A percentile compares a stretch with the other conserved stretches of the same genome.
Conservation (phyloP, 2,888 invertebrate genomes). For the Andrena chrysosceles region DNA sequence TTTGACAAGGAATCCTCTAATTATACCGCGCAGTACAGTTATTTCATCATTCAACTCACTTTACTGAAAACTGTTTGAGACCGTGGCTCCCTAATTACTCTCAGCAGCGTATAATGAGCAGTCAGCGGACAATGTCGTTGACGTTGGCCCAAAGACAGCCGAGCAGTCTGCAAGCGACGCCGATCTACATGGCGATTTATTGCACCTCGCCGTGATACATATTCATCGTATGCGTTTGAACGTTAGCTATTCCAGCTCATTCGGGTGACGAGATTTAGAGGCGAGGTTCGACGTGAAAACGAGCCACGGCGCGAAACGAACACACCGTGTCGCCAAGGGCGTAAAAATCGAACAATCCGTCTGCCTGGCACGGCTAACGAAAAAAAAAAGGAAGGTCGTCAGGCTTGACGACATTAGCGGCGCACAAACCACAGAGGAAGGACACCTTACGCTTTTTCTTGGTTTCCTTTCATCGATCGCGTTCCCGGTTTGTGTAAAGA, state of each 20-base stretch:
- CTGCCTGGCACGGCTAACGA: slow-evolving; percentile 2
- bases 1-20: too few relatives aligned
- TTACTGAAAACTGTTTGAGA: neutral
- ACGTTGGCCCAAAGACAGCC: slow-evolving; percentile 15
- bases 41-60: too few relatives aligned
- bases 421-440: slow-evolving; percentile 21
- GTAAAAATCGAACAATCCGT: slow-evolving; percentile 54
- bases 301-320: slow-evolving; percentile 26
- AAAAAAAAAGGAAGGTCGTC: slow-evolving; percentile 52
- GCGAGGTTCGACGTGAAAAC: slow-evolving; percentile 6
- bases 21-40: too few relatives aligned
- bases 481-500: neutral
- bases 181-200: slow-evolving; percentile 37
- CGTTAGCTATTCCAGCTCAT: slow-evolving; percentile 20
- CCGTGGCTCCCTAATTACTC: slow-evolving; percentile 5
- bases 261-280: neutral
- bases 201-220: slow-evolving; percentile 30
- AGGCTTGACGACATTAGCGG: slow-evolving; percentile 48
- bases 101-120: slow-evolving; percentile 1
- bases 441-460: slow-evolving; percentile 17
- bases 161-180: slow-evolving; percentile 15
- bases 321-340: slow-evolving; percentile 35
- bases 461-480: slow-evolving; percentile 13
- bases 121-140: slow-evolving; percentile 5
- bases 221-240: slow-evolving; percentile 37